These are phyloP conservation scores for Apistogramma diplotaenia DNA, from an alignment of 2,113 vertebrate species.

Conservation along the genomic window DNA sequence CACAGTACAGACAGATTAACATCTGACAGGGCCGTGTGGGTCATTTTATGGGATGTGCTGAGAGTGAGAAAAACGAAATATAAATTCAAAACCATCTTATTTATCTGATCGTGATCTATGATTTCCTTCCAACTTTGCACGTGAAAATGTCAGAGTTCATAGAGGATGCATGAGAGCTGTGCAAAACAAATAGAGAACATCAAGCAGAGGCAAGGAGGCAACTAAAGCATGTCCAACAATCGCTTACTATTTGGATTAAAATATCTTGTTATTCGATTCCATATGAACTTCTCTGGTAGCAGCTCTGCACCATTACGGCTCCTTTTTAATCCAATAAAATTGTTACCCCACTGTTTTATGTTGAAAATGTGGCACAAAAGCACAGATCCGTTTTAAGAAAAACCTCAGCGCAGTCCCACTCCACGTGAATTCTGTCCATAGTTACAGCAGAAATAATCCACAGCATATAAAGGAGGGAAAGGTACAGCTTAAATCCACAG, in stretches of 20 bases:
- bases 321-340: background rate
- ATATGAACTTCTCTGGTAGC: background rate
- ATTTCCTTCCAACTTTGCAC: background rate
- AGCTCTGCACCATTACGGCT: background rate
- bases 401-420: background rate
- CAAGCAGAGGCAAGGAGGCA: background rate
- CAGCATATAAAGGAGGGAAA: background rate
- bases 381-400: background rate
- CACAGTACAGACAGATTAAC: background rate
- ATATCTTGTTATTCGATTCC: background rate
- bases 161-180: background rate
- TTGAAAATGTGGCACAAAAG: background rate
- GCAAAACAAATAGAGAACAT: background rate
- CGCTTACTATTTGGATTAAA: background rate
- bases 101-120: background rate
- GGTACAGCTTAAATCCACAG: conserved; percentile 14
- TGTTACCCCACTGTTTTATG: conserved; percentile 32
- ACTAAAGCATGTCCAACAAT: background rate
- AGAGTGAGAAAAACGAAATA: background rate
- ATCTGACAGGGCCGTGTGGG: background rate
- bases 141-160: background rate
- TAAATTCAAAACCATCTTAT: background rate
- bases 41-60: background rate
- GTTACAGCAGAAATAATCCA: background rate
- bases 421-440: background rate